Evolutionary conservation across 2,888 invertebrate species (phyloP), one percentile per base, ranked within the genome.

Genomic region (Sesia apiformis): DNA sequence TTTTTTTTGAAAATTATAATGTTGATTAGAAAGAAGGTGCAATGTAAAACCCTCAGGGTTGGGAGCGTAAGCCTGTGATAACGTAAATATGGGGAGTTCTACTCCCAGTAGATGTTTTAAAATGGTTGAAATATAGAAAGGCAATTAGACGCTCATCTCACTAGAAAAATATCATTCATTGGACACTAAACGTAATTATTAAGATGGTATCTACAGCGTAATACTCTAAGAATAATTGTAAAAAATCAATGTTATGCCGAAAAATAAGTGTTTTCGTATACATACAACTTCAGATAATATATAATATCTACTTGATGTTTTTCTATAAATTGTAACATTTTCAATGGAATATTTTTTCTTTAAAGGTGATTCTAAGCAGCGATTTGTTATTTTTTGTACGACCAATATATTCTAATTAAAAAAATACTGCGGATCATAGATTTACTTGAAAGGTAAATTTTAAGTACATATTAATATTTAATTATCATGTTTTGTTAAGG

Each of bases 41-140:
- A 82, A 82, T 81, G 78, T 74, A 73, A 66, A 57, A 74, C 83
- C 85, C 83, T 67, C 70, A 78, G 81, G 85, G 84, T 76, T 75
- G 65, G 75, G 83, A 81, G 82, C 68, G 69, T 62, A 64, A 81
- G 86, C 84, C 88, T 89, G 88, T 88, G 88, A 89, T 89, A 88
- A 83, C 67, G 77, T 77, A 74, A 79, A 64, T 39, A 54, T 40
- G 39, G 50, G 39, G 7, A 51, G 6, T 38, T 51, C 5, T 53
- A 8, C 5, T 38, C 38, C 3, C 43, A 53, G 1, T 50, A 50
- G 6, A 38, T 5, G 3, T 50, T 50, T 50, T 38, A 38, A 8
- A 8, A 8, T 8, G 46, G 46, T 46, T 8, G 46, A 61, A 65
- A 65, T 63, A 65, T 72, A 73, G 63, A 66, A 67, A 72, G 74